Conservation (phyloP, 2,888 invertebrate species). For the Branchipolynoe longqiensis region DNA sequence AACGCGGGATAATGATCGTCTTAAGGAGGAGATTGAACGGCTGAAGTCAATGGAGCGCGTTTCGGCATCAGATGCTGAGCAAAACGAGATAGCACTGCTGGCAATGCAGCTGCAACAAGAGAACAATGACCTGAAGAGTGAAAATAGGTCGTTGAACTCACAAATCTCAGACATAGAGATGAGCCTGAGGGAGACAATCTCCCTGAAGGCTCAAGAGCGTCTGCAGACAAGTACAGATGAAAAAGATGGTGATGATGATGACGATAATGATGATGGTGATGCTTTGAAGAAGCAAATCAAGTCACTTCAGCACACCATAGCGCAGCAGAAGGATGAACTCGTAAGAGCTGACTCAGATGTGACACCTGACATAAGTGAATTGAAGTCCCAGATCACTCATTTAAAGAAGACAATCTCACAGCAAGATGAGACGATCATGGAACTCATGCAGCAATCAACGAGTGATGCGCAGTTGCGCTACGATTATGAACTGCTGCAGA, state of each 20-base stretch:
- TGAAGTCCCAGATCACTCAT: slow-evolving; percentile 21
- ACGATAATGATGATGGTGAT: slow-evolving; percentile 63
- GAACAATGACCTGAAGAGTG: slow-evolving; percentile 48
- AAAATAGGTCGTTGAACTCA: slow-evolving; percentile 28
- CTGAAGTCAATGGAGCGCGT: neutral
- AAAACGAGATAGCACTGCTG: slow-evolving; percentile 1
- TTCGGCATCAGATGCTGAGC: neutral
- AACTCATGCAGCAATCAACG: slow-evolving; percentile 42
- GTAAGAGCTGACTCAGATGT: slow-evolving; percentile 66
- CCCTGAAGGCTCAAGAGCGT: slow-evolving; percentile 9
- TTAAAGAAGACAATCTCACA: slow-evolving; percentile 30
- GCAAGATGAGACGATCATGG: slow-evolving; percentile 44
- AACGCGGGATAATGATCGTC: slow-evolving; percentile 14
- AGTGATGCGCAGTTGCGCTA: slow-evolving; percentile 16
- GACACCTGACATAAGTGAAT: neutral
- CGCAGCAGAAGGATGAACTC: slow-evolving; percentile 74
- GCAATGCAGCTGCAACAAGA: slow-evolving; percentile 52
- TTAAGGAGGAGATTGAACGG: slow-evolving; percentile 8
- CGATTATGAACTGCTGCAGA: slow-evolving; percentile 25
- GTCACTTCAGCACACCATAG: slow-evolving; percentile 75
- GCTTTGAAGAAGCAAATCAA: slow-evolving; percentile 74
- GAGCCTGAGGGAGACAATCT: slow-evolving; percentile 4
- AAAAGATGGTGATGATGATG: slow-evolving; percentile 68
- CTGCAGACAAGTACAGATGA: slow-evolving; percentile 17
- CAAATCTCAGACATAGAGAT: slow-evolving; percentile 20